Base-by-base conservation (phyloP, 2,113 vertebrate species). In the Pachyramphus minor region DNA sequence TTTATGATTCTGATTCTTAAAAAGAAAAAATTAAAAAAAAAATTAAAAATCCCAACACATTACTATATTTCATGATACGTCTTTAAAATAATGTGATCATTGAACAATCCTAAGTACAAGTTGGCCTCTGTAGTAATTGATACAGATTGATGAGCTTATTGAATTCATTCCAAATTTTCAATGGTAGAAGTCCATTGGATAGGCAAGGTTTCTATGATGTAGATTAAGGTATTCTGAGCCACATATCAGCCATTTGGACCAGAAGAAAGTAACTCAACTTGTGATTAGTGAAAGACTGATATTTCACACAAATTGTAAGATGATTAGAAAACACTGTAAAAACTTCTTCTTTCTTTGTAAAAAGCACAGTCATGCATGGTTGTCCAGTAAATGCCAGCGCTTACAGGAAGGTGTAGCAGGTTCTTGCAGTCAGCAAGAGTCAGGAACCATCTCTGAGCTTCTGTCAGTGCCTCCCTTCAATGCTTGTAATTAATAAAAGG, bases 331-430 rank as follows among this genome's bases (percentile, higher is more conserved):
- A 66, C 9, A 76, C 5, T 75, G 3, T 21, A 47, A 60, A 5
- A 56, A 2, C 0, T 12, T 73, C 74, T 11, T 49, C 18, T 15
- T n/a, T 64, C 80, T 30, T 30, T 41, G 28, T 6, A 41, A 42
- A 59, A 27, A 30, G 0, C 3, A 8, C 16, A 30, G 6, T 45
- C 16, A 15, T 56, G 15, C 9, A 23, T 11, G 2, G 4, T n/a
- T 62, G 12, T 0, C 20, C 12, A 52, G 16, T 59, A 35, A 5
- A 27, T 27, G 7, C 4, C 23, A 62, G 9, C 14, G 45, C 16
- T 66, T 69, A 13, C 11, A 88, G 14, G n/a, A 80, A 72, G 1
- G 4, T 55, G 9, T 14, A 59, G 13, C 12, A 35, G 8, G 2
- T 37, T 80, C 30, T 69, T 77, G 28, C 7, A 31, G 28, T 31